Evolutionary conservation across 2,888 invertebrate species (phyloP).

Genomic region (Microlaimidae sp.): DNA sequence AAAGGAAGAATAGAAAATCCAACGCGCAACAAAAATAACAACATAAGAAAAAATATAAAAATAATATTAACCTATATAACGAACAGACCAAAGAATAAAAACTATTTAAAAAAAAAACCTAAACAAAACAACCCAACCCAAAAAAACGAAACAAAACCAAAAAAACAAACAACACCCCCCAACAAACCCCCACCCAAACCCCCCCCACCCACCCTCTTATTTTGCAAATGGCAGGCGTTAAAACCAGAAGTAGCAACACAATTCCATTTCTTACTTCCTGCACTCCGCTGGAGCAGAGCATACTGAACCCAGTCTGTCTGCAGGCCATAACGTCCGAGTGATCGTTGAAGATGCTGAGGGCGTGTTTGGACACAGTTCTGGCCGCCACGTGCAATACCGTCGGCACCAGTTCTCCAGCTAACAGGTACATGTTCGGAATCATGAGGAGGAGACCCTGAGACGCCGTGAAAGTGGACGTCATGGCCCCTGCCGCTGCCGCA

Average conservation of each 20-base stretch:
- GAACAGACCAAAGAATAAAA: neutral
- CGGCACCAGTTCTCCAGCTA: slow-evolving; percentile 20
- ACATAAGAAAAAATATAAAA: too few species aligned
- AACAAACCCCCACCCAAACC: too few species aligned
- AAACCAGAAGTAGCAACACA: too few species aligned
- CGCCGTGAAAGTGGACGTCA: slow-evolving; percentile 2
- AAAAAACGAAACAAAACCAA: too few species aligned
- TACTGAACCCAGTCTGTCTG: slow-evolving; percentile 19
- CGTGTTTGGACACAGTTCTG: slow-evolving; percentile 20
- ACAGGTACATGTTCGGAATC: slow-evolving; percentile 22
- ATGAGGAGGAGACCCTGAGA: slow-evolving; percentile 12
- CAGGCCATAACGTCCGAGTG: slow-evolving; percentile 22
- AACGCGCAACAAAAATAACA: too few species aligned
- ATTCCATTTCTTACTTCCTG: slow-evolving; percentile 19
- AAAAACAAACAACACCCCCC: too few species aligned
- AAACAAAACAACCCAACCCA: too few species aligned
- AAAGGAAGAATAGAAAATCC: too few species aligned
- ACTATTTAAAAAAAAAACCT: too few species aligned
- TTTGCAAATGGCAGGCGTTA: too few species aligned
- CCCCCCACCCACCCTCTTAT: too few species aligned
- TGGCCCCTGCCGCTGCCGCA: neutral
- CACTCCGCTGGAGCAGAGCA: slow-evolving; percentile 19
- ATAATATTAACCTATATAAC: neutral
- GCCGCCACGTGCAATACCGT: slow-evolving; percentile 21
- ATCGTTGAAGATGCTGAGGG: slow-evolving; percentile 22